phyloP scores from a whole-genome alignment of 2,888 invertebrate genomes.

The Cataglyphis albicans region DNA sequence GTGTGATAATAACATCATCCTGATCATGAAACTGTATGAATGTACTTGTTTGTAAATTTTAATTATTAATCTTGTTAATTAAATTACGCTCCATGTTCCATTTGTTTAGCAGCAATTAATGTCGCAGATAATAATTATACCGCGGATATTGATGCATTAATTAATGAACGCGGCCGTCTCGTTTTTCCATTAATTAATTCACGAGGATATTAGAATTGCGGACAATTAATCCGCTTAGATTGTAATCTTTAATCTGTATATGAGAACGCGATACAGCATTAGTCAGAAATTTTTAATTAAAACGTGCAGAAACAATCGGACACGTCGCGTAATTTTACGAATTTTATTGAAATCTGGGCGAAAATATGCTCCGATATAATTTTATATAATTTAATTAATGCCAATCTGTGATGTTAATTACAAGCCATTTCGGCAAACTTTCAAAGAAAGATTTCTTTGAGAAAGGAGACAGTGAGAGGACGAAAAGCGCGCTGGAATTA shows the following conservation, averaged over 20 bases:
- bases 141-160: conserved; percentile 46
- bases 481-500: conserved; percentile 4
- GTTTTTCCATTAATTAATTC: conserved; percentile 53
- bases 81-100: conserved; percentile 37
- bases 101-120: conserved; percentile 52
- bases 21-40: neutral
- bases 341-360: conserved; percentile 9
- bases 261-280: neutral
- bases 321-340: neutral
- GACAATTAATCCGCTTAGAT: conserved; percentile 49
- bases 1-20: neutral
- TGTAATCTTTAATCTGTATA: conserved; percentile 18
- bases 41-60: conserved; percentile 22
- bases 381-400: conserved; percentile 25
- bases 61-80: conserved; percentile 54
- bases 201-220: conserved; percentile 32
- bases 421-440: conserved; percentile 14
- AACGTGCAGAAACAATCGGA: neutral
- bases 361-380: neutral
- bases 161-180: conserved; percentile 34
- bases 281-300: conserved; percentile 41
- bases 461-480: neutral
- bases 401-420: conserved; percentile 20
- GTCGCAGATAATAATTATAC: conserved; percentile 40
- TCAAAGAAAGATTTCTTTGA: neutral